These are phyloP conservation scores for Pammene fasciana DNA, from an alignment of 2,888 invertebrate species.

Conservation along the genomic window DNA sequence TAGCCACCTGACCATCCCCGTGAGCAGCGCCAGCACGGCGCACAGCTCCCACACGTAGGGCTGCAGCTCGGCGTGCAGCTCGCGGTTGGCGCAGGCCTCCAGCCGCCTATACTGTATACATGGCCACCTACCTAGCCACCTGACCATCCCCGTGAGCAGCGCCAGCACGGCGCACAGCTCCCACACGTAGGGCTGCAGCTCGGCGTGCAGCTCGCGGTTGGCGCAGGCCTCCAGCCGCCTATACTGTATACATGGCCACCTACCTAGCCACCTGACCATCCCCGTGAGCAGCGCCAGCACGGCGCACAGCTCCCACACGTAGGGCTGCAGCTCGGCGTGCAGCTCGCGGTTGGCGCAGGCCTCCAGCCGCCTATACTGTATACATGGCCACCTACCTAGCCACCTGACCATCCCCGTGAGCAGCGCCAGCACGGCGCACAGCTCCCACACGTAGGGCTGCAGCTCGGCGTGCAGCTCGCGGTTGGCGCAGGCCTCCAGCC, in stretches of 20 bases:
- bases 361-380: too few species aligned
- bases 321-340: constrained; percentile 1
- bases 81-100: too few species aligned
- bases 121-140: too few species aligned
- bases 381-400: too few species aligned
- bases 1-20: too few species aligned
- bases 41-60: constrained; percentile 11
- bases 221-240: too few species aligned
- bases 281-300: neutral
- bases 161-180: constrained; percentile 16
- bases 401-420: too few species aligned
- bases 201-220: neutral
- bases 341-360: neutral
- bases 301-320: constrained; percentile 7
- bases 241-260: too few species aligned
- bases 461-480: constrained; percentile 14
- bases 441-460: constrained; percentile 21
- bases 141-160: neutral
- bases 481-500: constrained; percentile 9
- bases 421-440: constrained; percentile 12
- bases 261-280: too few species aligned
- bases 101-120: too few species aligned
- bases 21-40: constrained; percentile 4
- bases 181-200: constrained; percentile 16
- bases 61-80: neutral